Evolutionary conservation across 2,888 invertebrate genomes (phyloP), one percentile per base, ranked within the genome.

Genomic region (Drosophila mimica): DNA sequence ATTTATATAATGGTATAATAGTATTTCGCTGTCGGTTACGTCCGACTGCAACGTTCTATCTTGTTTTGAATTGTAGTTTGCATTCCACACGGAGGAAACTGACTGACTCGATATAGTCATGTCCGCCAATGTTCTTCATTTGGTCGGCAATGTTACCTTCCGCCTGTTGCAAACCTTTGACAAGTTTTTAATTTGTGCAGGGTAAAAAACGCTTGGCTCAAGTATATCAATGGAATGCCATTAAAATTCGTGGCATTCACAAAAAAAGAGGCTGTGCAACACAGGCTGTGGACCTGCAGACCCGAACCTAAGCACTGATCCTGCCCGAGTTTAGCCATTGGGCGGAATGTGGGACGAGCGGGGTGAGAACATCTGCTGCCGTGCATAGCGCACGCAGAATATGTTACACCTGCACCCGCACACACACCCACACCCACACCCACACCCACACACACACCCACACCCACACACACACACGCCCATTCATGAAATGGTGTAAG

Each of bases 151-250:
- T 17, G 11, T 11, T 13, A 36, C n/a, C 28, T 34, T 53, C 11
- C 11, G 17, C 4, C 36, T 17, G 36, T 28, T 54, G 36, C 17
- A 54, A 13, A 17, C 17, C 17, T 54, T 36, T 30, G 15, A 20
- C 9, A 5, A 9, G 3, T 38, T 15, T 56, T 28, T n/a, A 13
- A 38, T 28, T 36, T n/a, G 53, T 0, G 9, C 13, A 20, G 57
- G 20, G 7, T 36, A 8, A 33, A 40, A n/a, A 25, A 13, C 71
- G 56, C 70, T 63, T 70, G 70, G 68, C 73, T 62, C 70, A 83
- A 81, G 85, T 80, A 76, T 85, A 88, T 86, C 88, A 85, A 86
- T 86, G 80, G 88, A 71, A 80, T 82, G 88, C 70, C 88, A 83
- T 88, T 83, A 83, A 83, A 83, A 85, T 88, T 76, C 88, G 74